Conservation (phyloP, 2,888 invertebrate species). For the Agapetus fuscipes region DNA sequence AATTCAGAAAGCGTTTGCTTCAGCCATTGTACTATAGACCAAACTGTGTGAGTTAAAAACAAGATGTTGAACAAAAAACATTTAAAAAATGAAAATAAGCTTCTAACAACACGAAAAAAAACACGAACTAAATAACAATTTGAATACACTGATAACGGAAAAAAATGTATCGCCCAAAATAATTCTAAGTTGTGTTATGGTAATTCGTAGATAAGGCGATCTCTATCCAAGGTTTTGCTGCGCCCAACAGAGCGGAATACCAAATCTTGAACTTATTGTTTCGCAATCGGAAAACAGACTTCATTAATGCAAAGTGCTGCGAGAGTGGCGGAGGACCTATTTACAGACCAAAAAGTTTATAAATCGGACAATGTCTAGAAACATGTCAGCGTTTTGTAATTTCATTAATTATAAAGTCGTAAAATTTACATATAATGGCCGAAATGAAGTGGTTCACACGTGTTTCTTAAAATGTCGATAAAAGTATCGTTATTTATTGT, state of each 20-base stretch:
- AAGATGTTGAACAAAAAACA: too few species aligned
- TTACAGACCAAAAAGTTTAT: conserved; percentile 2
- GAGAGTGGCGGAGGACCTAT: too few species aligned
- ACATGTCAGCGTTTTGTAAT: conserved; percentile 10
- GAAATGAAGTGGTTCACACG: conserved; percentile 14
- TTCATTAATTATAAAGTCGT: conserved; percentile 14
- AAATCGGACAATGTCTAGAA: background rate
- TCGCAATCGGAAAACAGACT: conserved; percentile 1
- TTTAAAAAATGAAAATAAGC: too few species aligned
- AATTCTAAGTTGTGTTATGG: too few species aligned
- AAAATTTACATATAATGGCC: conserved; percentile 14
- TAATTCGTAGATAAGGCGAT: conserved; percentile 9
- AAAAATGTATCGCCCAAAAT: too few species aligned
- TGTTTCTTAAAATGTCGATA: conserved; percentile 1
- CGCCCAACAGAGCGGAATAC: conserved; percentile 5
- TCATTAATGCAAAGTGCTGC: too few species aligned
- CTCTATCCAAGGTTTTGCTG: conserved; percentile 5
- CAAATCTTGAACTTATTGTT: conserved; percentile 2
- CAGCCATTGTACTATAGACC: too few species aligned
- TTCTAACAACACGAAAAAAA: too few species aligned
- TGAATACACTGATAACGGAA: too few species aligned
- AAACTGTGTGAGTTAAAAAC: too few species aligned
- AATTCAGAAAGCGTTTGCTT: too few species aligned
- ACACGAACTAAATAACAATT: too few species aligned
- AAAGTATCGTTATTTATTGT: conserved; percentile 2